Evolutionary conservation across 2,113 vertebrate species (phyloP), one percentile per base, ranked within the genome.

Genomic region (Chamaea fasciata): DNA sequence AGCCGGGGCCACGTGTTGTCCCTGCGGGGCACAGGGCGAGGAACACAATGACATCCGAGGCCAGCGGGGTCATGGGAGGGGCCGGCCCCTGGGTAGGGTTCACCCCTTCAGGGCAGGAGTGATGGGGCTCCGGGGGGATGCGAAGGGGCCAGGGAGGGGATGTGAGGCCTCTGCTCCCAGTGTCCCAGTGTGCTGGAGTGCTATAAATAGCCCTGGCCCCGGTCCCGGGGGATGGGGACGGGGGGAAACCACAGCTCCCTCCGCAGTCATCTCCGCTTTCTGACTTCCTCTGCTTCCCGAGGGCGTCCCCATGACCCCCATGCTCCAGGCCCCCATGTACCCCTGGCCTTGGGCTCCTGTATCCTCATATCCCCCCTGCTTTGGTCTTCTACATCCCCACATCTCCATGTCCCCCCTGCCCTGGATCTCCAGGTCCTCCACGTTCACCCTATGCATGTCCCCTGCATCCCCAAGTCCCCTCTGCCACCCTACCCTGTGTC

Each of bases 191-290:
- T 13, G 47, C 12, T 4, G 22, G 46, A 28, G 65, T 0, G 1
- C 91, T 96, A 96, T 83, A 95, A 96, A 96, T 95, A 96, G 59
- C 59, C 39, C 59, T 94, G 91, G 91, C 91, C 73, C 47, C 3
- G 3, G 18, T 89, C 91, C 93, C 81, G 2, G 59, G 93, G 76
- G 91, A 79, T 23, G 23, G 76, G 63, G 56, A 70, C 6, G 75
- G 83, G 75, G 79, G 64, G 39, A 94, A 93, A 88, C 83, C 65
- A 6, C 90, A 91, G 87, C 65, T 86, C 75, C 76, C 35, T 70
- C 80, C 46, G 35, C 75, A 60, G 46, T 22, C 69, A 33, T 47
- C 56, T 42, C 91, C 8, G 5, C 78, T 80, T 82, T 65, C 88
- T 26, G 3, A 65, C 90, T 93, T 93, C 85, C 91, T 89, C 71